Conservation (phyloP, 2,888 invertebrate genomes). For the Parascotia fuliginaria region DNA sequence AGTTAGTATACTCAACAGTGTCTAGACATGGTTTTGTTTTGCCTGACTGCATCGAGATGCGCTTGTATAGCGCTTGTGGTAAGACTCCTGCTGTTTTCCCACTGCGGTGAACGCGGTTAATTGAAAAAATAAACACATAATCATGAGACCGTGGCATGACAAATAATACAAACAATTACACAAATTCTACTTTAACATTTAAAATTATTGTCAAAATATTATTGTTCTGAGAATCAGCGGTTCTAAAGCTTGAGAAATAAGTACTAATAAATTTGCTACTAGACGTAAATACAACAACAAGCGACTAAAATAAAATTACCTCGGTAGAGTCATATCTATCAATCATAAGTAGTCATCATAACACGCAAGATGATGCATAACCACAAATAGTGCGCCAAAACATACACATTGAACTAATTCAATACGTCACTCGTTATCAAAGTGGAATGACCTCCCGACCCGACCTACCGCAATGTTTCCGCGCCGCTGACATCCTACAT, state of each 20-base stretch:
- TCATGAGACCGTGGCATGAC: slow-evolving; percentile 52
- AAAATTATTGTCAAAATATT: not conserved
- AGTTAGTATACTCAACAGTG: slow-evolving; percentile 63
- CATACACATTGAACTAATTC: slow-evolving; percentile 46
- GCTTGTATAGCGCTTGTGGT: slow-evolving; percentile 63
- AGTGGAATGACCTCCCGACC: slow-evolving; percentile 74
- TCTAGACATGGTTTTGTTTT: slow-evolving; percentile 83
- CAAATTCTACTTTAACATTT: slow-evolving; percentile 17
- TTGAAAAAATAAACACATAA: slow-evolving; percentile 57
- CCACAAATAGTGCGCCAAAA: slow-evolving; percentile 37
- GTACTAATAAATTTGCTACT: not conserved
- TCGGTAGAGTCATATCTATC: too few relatives aligned
- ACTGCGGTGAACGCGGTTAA: slow-evolving; percentile 62
- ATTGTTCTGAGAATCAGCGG: not conserved
- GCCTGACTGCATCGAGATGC: slow-evolving; percentile 66
- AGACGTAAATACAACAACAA: not conserved
- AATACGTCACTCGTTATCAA: slow-evolving; percentile 56
- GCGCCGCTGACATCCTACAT: slow-evolving; percentile 41
- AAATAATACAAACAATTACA: slow-evolving; percentile 42
- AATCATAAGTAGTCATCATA: too few relatives aligned
- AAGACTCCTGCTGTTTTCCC: slow-evolving; percentile 77
- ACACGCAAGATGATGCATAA: slow-evolving; percentile 15
- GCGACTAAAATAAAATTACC: slow-evolving; percentile 1
- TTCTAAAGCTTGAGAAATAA: not conserved
- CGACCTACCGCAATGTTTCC: slow-evolving; percentile 77